Evolutionary conservation across 2,797 vertebrate species (phyloP), one percentile per base, ranked within the genome.

Genomic region (Sylvia borin): DNA sequence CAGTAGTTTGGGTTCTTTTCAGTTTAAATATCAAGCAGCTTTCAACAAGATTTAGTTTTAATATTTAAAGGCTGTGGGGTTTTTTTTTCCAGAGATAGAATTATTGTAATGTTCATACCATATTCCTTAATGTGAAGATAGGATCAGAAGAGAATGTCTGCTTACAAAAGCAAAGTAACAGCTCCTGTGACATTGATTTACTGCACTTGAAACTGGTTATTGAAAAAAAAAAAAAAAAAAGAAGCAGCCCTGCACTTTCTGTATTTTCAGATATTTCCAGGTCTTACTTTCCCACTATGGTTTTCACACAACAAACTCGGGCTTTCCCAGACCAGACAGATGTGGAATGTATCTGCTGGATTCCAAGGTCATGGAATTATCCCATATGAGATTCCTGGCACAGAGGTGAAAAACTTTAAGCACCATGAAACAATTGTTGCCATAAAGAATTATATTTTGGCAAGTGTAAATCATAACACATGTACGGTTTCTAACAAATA

Each of bases 281-380:
- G 89, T 84, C 84, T 96, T 73, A 81, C 88, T 97, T 95, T 98
- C 97, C 96, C 96, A 97, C 95, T 96, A 61, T 38, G 43, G n/a
- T 92, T 96, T 97, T 97, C 96, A 95, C 96, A 97, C 96, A 97
- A 97, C 96, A 95, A 94, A 77, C 87, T 88, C 40, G 36, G 97
- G 98, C 97, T 98, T 99, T 99, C 98, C 98, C 98, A 98, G 98
- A 98, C 97, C 85, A 98, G 98, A 98, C 98, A 98, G 97, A 98
- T 98, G 98, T 98, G 98, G 98, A 99, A 99, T 98, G 98, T 97
- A 97, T 97, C 97, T 97, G 96, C 90, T 97, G 97, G 98, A 97
- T 97, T 98, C 98, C 98, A 97, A 98, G 98, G 98, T 98, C 98
- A 98, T 97, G 97, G 98, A 98, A 98, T 98, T 98, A 98, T 98